Percentiles rank a stretch among this genome's conserved stretches.
phyloP scores from a whole-genome alignment of 2,888 invertebrate species.

The Cylindroiulus punctatus region DNA sequence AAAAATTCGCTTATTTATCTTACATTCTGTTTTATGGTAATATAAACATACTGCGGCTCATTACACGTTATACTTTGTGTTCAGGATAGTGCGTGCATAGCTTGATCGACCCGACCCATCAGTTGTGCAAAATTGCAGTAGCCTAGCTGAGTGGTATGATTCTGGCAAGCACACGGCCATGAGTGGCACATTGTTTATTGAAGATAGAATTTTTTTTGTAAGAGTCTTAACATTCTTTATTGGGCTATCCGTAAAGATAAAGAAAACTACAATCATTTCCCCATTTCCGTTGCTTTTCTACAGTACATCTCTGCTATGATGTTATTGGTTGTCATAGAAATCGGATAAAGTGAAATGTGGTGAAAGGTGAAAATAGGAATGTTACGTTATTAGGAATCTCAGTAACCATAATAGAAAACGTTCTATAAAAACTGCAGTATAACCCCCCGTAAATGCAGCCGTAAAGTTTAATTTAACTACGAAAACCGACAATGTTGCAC shows the following conservation, averaged over 20 bases:
- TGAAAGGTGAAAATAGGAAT: not conserved
- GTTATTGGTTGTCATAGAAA: not conserved
- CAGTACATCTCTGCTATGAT: not conserved
- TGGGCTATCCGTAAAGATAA: conserved; percentile 16
- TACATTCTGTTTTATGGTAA: conserved; percentile 21
- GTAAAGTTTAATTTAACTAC: not conserved
- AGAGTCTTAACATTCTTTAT: not conserved
- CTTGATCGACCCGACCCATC: not conserved
- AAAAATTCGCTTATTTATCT: conserved; percentile 14
- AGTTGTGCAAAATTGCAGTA: not conserved
- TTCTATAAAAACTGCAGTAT: not conserved
- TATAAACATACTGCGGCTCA: not conserved
- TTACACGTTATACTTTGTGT: not conserved
- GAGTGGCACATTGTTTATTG: conserved; percentile 40
- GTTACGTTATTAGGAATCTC: not conserved
- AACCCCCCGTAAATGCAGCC: not conserved
- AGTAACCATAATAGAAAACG: not conserved
- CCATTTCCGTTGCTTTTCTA: not conserved
- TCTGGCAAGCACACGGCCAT: not conserved
- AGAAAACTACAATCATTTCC: not conserved
- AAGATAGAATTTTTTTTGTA: not conserved
- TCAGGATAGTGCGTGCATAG: not conserved
- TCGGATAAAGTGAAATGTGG: not conserved
- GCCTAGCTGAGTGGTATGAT: not conserved
- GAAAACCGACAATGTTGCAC: not conserved